Evolutionary conservation across 2,888 invertebrate species (phyloP).

Genomic region (Anaspis maculata): DNA sequence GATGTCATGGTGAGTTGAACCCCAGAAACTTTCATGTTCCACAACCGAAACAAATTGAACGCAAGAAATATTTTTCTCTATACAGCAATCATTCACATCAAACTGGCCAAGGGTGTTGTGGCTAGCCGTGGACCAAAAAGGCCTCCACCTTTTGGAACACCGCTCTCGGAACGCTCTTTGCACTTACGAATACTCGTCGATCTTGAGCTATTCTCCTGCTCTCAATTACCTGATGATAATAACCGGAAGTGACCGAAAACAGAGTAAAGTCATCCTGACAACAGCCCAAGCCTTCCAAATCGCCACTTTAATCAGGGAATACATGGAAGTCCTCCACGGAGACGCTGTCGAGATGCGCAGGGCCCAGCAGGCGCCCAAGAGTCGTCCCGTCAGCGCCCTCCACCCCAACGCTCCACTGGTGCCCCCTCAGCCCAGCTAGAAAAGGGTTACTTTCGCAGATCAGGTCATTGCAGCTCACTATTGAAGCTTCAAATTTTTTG

Average conservation of each 20-base stretch:
- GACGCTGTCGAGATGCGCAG: conserved; percentile 31
- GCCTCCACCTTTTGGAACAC: conserved; percentile 82
- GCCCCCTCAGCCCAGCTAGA: conserved; percentile 53
- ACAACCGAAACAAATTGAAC: no score
- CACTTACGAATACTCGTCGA: conserved; percentile 83
- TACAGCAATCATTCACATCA: conserved; percentile 89
- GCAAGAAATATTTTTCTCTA: conserved; percentile 14
- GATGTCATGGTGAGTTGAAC: conserved; percentile 75
- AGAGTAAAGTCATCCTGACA: conserved; percentile 84
- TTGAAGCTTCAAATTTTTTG: conserved; percentile 12
- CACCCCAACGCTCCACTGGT: conserved; percentile 48
- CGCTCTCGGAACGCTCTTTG: conserved; percentile 81
- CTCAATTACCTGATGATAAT: conserved; percentile 89
- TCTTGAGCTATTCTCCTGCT: conserved; percentile 86
- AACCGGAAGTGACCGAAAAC: conserved; percentile 82
- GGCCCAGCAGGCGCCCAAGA: conserved; percentile 30
- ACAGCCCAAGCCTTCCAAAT: conserved; percentile 92
- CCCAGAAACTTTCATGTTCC: conserved; percentile 4
- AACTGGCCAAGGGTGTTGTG: conserved; percentile 91
- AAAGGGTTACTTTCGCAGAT: conserved; percentile 43
- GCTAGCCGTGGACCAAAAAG: conserved; percentile 88
- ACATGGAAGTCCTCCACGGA: conserved; percentile 54
- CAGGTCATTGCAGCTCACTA: conserved; percentile 36
- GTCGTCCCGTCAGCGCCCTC: conserved; percentile 44
- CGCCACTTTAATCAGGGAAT: conserved; percentile 84